A percentile compares a stretch with the other conserved stretches of the same genome.
These are phyloP conservation scores for Syncerus caffer DNA, from an alignment of 2,797 vertebrate species.

Conservation along the genomic window DNA sequence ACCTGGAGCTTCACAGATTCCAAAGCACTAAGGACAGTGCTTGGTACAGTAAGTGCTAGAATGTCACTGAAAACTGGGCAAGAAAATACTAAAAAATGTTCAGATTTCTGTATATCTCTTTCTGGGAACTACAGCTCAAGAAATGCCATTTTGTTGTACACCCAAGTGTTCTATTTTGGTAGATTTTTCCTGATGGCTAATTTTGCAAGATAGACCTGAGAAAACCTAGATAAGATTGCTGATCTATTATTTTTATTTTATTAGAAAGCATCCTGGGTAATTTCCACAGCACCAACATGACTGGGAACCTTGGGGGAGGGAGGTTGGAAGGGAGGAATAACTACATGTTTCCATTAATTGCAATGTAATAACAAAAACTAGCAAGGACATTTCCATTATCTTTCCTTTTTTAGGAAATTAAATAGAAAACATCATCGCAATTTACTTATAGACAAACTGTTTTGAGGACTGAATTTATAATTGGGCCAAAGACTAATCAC, in stretches of 20 bases:
- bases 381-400: conserved; percentile 43
- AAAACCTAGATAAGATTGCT: conserved; percentile 77
- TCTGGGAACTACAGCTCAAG: neutral
- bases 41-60: neutral
- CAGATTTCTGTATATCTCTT: neutral
- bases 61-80: neutral
- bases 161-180: conserved; percentile 9
- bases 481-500: neutral
- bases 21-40: neutral
- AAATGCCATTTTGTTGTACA: neutral
- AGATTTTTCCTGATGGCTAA: conserved; percentile 29
- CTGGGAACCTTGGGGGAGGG: neutral
- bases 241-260: conserved; percentile 53
- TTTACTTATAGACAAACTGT: conserved; percentile 23
- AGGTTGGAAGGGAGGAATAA: conserved; percentile 54
- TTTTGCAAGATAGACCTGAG: conserved; percentile 63
- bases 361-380: conserved; percentile 54
- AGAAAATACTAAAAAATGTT: neutral
- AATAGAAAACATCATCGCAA: neutral
- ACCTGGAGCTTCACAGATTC: neutral
- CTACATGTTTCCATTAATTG: conserved; percentile 72
- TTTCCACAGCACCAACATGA: conserved; percentile 70
- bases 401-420: conserved; percentile 23
- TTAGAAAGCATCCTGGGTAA: conserved; percentile 67
- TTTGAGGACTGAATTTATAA: conserved; percentile 50